A percentile compares a stretch with the other conserved stretches of the same genome.
phyloP scores from a whole-genome alignment of 1,140 invertebrate species.

The Drosophila insularis region DNA sequence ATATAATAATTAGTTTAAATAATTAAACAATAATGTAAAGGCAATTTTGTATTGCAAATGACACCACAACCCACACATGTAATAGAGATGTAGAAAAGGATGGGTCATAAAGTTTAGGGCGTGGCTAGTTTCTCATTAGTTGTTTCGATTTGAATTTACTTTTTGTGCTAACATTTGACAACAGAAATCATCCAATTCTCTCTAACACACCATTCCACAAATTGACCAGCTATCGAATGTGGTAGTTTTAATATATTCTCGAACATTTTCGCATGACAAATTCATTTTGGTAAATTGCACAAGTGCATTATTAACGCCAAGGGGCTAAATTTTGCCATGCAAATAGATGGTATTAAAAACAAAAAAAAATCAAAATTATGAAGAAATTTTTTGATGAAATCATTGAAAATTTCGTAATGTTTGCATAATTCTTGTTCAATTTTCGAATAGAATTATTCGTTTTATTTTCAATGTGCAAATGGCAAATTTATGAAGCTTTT shows the following conservation, averaged over 20 bases:
- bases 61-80: neutral
- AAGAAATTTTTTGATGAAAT: neutral
- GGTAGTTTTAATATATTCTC: neutral
- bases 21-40: conserved; percentile 61
- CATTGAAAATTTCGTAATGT: neutral
- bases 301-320: conserved; percentile 34
- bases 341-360: neutral
- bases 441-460: conserved; percentile 13
- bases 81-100: neutral
- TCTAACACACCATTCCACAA: neutral
- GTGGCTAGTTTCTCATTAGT: conserved; percentile 35
- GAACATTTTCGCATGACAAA: conserved; percentile 43
- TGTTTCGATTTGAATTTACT: conserved; percentile 38
- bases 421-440: conserved; percentile 2
- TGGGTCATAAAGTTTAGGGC: neutral
- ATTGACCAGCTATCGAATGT: conserved; percentile 9
- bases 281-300: conserved; percentile 46
- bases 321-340: neutral
- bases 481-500: conserved; percentile 25
- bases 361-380: neutral
- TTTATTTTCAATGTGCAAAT: conserved; percentile 18
- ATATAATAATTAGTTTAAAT: conserved; percentile 57
- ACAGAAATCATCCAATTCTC: too few species aligned
- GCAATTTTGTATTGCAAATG: conserved; percentile 13
- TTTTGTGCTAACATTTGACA: neutral